A percentile compares a stretch with the other conserved stretches of the same genome.
Evolutionary conservation across 2,113 vertebrate species (phyloP).

Genomic region (Bagarius yarrelli): DNA sequence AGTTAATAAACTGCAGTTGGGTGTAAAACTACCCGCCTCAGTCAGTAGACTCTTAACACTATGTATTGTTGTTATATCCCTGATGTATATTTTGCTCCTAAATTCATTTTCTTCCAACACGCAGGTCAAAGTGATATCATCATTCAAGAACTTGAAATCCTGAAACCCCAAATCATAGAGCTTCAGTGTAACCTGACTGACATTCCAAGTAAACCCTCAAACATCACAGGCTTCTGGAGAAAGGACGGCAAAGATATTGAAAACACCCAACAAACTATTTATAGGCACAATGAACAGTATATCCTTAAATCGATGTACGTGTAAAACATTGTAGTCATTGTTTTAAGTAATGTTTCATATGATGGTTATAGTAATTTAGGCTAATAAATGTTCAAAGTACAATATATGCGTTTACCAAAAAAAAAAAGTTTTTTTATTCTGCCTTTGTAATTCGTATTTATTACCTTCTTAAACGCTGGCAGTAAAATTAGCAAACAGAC

Average conservation of each 20-base stretch:
- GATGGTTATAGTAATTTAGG: background rate
- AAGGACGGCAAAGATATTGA: slow-evolving; percentile 59
- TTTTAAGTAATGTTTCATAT: background rate
- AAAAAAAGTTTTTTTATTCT: background rate
- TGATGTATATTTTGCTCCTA: slow-evolving; percentile 2
- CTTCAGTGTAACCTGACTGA: slow-evolving; percentile 64
- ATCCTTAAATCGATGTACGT: slow-evolving; percentile 59
- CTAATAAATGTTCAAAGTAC: background rate
- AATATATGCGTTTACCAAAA: background rate
- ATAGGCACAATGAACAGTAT: slow-evolving; percentile 55
- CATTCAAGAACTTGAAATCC: slow-evolving; percentile 55
- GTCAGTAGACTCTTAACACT: too few species aligned
- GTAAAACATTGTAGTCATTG: background rate
- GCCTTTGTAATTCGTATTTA: background rate
- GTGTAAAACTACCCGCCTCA: too few species aligned
- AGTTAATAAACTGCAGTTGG: too few species aligned
- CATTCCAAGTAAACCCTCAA: slow-evolving; percentile 38
- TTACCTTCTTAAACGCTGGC: background rate
- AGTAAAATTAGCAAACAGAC: background rate
- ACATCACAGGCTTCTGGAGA: slow-evolving; percentile 62
- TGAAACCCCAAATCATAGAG: slow-evolving; percentile 42
- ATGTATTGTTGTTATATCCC: background rate
- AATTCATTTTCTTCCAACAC: slow-evolving; percentile 17
- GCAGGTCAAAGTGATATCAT: slow-evolving; percentile 56
- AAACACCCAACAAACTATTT: slow-evolving; percentile 48